A percentile compares a stretch with the other conserved stretches of the same genome.
These are phyloP conservation scores for Pristionchus arcanus DNA, from an alignment of 2,888 invertebrate species.

Conservation along the genomic window DNA sequence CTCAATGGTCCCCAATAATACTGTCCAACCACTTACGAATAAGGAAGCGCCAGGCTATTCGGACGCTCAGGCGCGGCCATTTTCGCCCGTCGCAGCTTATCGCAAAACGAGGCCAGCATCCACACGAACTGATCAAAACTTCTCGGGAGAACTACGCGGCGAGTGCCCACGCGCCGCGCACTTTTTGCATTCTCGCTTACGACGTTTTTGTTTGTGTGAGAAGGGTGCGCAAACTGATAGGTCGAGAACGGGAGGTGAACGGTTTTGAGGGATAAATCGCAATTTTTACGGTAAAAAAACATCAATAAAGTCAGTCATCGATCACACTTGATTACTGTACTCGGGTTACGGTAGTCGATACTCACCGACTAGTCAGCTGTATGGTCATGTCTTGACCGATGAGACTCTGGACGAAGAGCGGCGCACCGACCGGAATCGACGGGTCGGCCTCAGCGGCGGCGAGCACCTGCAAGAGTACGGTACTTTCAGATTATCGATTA, in stretches of 20 bases:
- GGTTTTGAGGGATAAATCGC: neutral
- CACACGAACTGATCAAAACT: constrained; percentile 9
- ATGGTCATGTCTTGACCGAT: constrained; percentile 63
- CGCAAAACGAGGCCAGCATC: constrained; percentile 42
- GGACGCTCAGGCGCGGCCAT: neutral
- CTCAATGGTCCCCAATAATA: too few species aligned
- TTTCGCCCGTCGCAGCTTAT: constrained; percentile 39
- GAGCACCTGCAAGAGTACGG: constrained; percentile 61
- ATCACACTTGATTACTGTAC: neutral
- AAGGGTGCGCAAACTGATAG: constrained; percentile 44
- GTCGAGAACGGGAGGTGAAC: neutral
- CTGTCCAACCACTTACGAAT: neutral
- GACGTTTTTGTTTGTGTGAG: neutral
- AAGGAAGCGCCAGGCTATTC: neutral
- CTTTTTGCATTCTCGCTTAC: constrained; percentile 2
- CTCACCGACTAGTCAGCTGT: constrained; percentile 58
- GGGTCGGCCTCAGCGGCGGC: constrained; percentile 72
- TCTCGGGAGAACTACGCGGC: neutral
- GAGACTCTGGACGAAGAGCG: constrained; percentile 75
- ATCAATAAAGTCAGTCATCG: neutral
- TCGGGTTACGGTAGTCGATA: neutral
- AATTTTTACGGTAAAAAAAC: neutral
- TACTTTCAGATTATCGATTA: too few species aligned
- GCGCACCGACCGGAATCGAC: constrained; percentile 74
- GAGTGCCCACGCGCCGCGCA: constrained; percentile 8